Percentiles rank a stretch among this genome's conserved stretches.
Evolutionary conservation across 2,797 vertebrate genomes (phyloP).

Genomic region (Macrochelys suwanniensis): DNA sequence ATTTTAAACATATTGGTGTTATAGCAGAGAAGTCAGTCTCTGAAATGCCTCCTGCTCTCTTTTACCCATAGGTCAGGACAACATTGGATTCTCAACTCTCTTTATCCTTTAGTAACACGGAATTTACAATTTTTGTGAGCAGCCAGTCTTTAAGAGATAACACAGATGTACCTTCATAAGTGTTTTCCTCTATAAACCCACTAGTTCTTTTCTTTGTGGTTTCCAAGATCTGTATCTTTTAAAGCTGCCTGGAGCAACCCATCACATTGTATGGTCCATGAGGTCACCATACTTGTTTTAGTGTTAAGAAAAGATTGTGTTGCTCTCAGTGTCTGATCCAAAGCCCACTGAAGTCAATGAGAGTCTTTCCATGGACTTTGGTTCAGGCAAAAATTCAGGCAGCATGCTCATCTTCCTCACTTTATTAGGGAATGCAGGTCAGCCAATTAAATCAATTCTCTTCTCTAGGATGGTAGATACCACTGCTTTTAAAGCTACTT

Average conservation of each 20-base stretch:
- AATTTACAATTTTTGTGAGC: constrained; percentile 13
- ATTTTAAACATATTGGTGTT: constrained; percentile 63
- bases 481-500: constrained; percentile 19
- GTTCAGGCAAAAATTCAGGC: constrained; percentile 16
- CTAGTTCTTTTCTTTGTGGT: background rate
- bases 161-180: background rate
- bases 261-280: background rate
- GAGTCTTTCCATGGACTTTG: constrained; percentile 22
- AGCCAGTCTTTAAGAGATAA: constrained; percentile 34
- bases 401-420: background rate
- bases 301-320: background rate
- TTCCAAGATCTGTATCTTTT: background rate
- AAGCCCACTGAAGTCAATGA: background rate
- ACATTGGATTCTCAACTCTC: background rate
- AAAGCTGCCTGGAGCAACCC: background rate
- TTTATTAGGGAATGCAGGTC: background rate
- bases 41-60: constrained; percentile 22
- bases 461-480: background rate
- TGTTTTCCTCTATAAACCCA: background rate
- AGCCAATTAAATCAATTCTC: background rate
- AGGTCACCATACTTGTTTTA: background rate
- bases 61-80: background rate
- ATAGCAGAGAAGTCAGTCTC: constrained; percentile 20
- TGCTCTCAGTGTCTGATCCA: background rate
- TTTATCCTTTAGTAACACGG: constrained; percentile 10